Base-by-base conservation (phyloP, 2,888 invertebrate genomes). In the Netelia fuscicornis region DNA sequence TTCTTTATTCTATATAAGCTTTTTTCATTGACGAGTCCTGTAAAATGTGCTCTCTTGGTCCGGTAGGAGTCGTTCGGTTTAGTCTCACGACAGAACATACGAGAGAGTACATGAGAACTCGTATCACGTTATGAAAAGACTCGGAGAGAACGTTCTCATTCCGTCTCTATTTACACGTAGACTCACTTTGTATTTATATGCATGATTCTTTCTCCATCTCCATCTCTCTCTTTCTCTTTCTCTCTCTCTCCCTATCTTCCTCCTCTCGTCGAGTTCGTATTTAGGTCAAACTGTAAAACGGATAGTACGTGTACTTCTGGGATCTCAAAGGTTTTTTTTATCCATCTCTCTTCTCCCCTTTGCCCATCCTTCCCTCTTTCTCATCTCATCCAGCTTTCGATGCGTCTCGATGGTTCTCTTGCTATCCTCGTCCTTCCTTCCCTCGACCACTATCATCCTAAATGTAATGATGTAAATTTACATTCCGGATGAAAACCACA, bases 161-260 rank as follows among this genome's bases (percentile, higher is more conserved):
- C 62, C 75, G 60, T 77, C 54, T 78, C 70, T 85, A 71, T 85
- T 83, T 83, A 71, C 79, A 74, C 67, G 75, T 30, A 67, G 71
- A 72, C 71, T 65, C 80, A 78, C 74, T 68, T 83, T 85, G 83
- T 78, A 80, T 80, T 76, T 74, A 83, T 85, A 75, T 75, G 70
- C 75, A 75, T 42, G 74, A 62, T 30, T 42, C 62, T 30, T 30
- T 30, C 30, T 30, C 30, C 54, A 5, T 30, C 30, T 30, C 30
- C 30, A 5, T 48, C 13, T 17, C 37, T 25, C 52, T n/a, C 23
- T 8, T 64, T 77, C 62, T 37, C 60, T 81, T 67, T n/a, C 30
- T n/a, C 56, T 71, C 56, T 13, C 56, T 17, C 25, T 54, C 25
- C 54, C 11, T 48, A 10, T 48, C 48, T 48, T 13, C 13, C 48